phyloP scores from a whole-genome alignment of 2,888 invertebrate species.

The Elegia similella region DNA sequence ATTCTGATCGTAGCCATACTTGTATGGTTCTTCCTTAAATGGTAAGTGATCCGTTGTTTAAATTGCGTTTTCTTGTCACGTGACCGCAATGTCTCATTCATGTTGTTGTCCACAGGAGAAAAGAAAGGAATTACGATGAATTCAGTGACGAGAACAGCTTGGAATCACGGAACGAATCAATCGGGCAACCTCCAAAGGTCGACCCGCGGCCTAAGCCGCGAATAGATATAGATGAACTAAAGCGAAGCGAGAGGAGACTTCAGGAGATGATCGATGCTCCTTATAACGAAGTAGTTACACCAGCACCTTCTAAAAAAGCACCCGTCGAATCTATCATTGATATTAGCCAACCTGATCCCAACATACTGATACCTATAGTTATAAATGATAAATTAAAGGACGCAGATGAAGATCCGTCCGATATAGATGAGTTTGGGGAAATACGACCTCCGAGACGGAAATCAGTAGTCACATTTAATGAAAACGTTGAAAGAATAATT shows the following conservation, averaged over 20 bases:
- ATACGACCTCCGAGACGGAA: constrained; percentile 52
- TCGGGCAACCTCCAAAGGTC: constrained; percentile 40
- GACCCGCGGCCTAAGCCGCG: constrained; percentile 45
- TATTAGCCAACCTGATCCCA: constrained; percentile 39
- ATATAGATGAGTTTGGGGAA: constrained; percentile 73
- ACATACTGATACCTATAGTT: constrained; percentile 47
- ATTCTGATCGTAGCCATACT: constrained; percentile 52
- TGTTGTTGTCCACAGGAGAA: constrained; percentile 49
- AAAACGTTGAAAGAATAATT: constrained; percentile 77
- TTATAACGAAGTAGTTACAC: constrained; percentile 36
- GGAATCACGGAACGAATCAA: constrained; percentile 46
- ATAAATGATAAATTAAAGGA: constrained; percentile 72
- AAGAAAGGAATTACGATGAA: constrained; percentile 47
- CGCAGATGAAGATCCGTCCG: constrained; percentile 51
- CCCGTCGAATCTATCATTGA: constrained; percentile 41
- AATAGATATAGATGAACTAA: constrained; percentile 62
- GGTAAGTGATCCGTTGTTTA: constrained; percentile 55
- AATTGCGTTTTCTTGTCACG: constrained; percentile 35
- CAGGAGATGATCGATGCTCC: constrained; percentile 65
- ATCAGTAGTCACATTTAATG: constrained; percentile 80
- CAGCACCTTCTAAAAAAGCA: constrained; percentile 35
- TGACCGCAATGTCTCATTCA: constrained; percentile 28
- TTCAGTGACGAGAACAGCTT: constrained; percentile 58
- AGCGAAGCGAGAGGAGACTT: constrained; percentile 61
- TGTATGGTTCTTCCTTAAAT: constrained; percentile 61